phyloP scores from a whole-genome alignment of 2,113 vertebrate genomes.

The Chroicocephalus ridibundus region DNA sequence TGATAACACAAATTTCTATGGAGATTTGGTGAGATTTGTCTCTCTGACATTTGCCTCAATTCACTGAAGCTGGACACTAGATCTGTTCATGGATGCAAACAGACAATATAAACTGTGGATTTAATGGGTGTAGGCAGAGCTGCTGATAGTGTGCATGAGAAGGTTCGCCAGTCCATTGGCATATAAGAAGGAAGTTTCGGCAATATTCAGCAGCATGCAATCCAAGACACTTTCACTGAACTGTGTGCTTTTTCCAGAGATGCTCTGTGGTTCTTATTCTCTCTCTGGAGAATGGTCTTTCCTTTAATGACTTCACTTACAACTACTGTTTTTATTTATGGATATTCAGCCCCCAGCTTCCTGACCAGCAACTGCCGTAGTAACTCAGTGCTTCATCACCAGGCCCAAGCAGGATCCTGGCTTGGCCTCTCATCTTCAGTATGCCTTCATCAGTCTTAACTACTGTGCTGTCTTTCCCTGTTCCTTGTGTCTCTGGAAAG shows the following conservation, averaged over 20 bases:
- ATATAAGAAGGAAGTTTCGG: not conserved
- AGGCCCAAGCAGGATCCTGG: not conserved
- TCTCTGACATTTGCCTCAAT: not conserved
- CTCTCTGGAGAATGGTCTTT: not conserved
- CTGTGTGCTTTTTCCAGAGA: not conserved
- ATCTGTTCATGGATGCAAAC: not conserved
- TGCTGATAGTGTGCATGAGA: not conserved
- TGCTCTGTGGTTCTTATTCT: not conserved
- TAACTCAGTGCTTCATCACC: not conserved
- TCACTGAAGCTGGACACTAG: not conserved
- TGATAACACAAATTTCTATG: not conserved
- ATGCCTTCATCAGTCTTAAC: not conserved
- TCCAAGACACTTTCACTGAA: not conserved
- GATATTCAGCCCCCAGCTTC: not conserved
- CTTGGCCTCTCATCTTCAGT: not conserved
- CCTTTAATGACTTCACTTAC: not conserved
- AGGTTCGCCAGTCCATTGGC: fast-evolving
- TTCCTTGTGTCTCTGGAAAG: not conserved
- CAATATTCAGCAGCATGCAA: not conserved
- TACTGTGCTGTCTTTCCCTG: not conserved
- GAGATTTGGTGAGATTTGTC: not conserved
- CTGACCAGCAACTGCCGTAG: not conserved
- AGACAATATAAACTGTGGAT: not conserved
- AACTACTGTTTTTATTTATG: not conserved
- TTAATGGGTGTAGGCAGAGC: not conserved